Conservation (phyloP, 2,888 invertebrate genomes). For the Oscheius sp. region DNA sequence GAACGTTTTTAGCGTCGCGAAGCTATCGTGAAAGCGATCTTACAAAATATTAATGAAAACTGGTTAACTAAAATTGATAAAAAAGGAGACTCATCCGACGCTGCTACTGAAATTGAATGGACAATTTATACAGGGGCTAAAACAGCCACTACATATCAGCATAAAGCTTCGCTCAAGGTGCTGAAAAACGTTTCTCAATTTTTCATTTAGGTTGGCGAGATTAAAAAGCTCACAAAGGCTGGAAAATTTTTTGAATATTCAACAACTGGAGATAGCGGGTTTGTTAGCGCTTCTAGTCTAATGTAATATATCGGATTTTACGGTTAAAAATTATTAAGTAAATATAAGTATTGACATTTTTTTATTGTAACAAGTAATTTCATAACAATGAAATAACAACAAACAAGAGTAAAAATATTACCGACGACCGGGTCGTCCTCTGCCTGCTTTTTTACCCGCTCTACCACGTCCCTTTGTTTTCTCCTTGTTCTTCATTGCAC, state of each 20-base stretch:
- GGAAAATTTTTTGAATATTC: constrained; percentile 27
- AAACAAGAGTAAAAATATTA: background rate
- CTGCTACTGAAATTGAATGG: constrained; percentile 38
- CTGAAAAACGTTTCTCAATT: background rate
- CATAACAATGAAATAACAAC: background rate
- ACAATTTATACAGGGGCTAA: constrained; percentile 39
- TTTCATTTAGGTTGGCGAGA: constrained; percentile 40
- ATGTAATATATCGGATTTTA: background rate
- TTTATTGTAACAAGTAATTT: background rate
- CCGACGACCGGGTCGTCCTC: constrained; percentile 17
- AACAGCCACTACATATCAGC: constrained; percentile 46
- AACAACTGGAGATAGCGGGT: background rate
- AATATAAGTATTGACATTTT: background rate
- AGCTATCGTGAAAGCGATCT: constrained; percentile 36
- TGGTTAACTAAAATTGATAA: constrained; percentile 34
- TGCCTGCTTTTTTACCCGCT: constrained; percentile 11
- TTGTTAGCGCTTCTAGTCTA: background rate
- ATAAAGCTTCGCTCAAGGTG: constrained; percentile 50
- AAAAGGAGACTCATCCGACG: background rate
- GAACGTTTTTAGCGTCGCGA: constrained; percentile 37
- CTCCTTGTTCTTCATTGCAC: constrained; percentile 46
- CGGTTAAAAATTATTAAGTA: background rate
- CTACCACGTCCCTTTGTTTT: constrained; percentile 55
- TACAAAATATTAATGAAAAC: constrained; percentile 35
- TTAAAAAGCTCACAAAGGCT: constrained; percentile 39